Evolutionary conservation across 2,113 vertebrate species (phyloP), one percentile per base, ranked within the genome.

Genomic region (Forbesichthys papilliferus): DNA sequence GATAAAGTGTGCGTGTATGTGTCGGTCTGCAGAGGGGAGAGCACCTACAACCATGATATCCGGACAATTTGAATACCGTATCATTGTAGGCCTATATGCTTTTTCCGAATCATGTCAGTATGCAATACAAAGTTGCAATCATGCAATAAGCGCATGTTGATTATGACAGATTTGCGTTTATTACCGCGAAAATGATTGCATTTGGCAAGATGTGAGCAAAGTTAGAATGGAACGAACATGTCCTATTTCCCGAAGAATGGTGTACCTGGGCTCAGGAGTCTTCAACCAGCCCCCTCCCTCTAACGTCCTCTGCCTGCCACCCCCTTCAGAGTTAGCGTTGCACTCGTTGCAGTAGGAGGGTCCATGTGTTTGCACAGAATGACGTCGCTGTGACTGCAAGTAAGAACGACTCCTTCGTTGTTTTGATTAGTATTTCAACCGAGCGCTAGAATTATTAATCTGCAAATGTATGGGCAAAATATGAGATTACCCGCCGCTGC

Each of bases 311-410:
- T 51, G 27, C 61, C 18, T 51, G 52, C 64, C 61, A 20, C 42
- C 71, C 73, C 67, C 66, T 77, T 79, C 77, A 55, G 88, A 87
- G 88, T 88, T 89, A 85, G 74, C 83, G 82, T 86, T 87, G 88
- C 89, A 79, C 89, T 91, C 90, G 84, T 83, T 91, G 87, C 90
- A 86, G 91, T 89, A 90, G 87, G 90, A 91, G 91, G 89, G 87
- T 89, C 87, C 88, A 90, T 86, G 89, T 86, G 27, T 27, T 27
- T 27, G 83, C 86, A 71, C 82, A 83, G 78, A 87, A 90, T 92
- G 91, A 93, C 91, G 89, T 88, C 83, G 85, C 85, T 64, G 74
- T 85, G 80, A 82, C 84, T 82, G 86, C 86, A 87, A 92, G 86
- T 92, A 91, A 69, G 83, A 80, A 78, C 81, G 87, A 89, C 87